Conservation (phyloP, 2,113 vertebrate species). For the Otis tarda region DNA sequence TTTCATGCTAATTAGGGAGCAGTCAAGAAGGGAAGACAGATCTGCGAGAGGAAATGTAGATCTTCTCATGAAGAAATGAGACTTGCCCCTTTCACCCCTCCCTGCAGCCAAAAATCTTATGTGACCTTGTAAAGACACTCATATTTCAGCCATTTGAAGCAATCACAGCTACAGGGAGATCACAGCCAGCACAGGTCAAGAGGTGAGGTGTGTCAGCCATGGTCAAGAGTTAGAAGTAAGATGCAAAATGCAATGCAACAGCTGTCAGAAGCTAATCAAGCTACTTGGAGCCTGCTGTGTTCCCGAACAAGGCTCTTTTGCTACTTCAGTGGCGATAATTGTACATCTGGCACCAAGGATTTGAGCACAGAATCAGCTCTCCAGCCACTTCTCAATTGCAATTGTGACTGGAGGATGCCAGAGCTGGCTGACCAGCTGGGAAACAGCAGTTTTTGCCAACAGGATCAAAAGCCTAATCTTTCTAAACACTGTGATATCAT, state of each 20-base stretch:
- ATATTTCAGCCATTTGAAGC: background rate
- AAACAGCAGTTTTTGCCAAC: slow-evolving; percentile 8
- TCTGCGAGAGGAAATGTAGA: background rate
- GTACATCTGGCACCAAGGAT: slow-evolving; percentile 23
- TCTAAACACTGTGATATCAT: background rate
- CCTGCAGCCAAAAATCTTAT: background rate
- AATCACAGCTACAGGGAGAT: background rate
- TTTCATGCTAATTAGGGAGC: slow-evolving; percentile 53
- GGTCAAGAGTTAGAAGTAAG: background rate
- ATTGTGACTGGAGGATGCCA: slow-evolving; percentile 7
- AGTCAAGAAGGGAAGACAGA: background rate
- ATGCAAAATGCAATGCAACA: background rate
- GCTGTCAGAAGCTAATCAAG: slow-evolving; percentile 1
- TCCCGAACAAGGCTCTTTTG: background rate
- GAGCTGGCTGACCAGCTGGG: slow-evolving; percentile 30
- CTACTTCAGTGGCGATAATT: background rate
- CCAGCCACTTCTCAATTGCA: slow-evolving; percentile 1
- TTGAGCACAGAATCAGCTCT: background rate
- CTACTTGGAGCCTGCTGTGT: background rate
- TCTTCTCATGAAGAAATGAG: background rate
- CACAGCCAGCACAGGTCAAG: background rate
- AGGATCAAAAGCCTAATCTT: slow-evolving; percentile 35
- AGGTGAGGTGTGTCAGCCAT: background rate
- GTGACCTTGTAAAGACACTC: background rate
- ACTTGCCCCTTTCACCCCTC: background rate